These are phyloP conservation scores for Struthidea cinerea DNA, from an alignment of 2,113 vertebrate species.

Conservation along the genomic window DNA sequence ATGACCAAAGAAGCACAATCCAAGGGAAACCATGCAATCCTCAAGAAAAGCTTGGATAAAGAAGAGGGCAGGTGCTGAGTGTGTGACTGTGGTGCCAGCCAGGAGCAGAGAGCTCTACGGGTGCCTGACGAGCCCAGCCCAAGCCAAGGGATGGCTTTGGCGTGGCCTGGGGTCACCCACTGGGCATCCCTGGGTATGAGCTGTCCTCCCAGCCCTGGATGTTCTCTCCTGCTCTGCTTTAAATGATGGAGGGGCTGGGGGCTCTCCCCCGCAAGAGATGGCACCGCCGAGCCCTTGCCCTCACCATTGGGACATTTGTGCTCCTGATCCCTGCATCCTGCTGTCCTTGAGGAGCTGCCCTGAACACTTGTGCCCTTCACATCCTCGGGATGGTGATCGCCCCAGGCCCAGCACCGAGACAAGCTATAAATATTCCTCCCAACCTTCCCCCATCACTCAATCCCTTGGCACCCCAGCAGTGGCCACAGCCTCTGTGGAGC, in stretches of 20 bases:
- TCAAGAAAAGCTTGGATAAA: not conserved
- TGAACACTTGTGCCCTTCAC: not conserved
- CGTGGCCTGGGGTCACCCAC: not conserved
- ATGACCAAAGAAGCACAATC: not conserved
- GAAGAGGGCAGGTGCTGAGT: not conserved
- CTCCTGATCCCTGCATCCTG: not conserved
- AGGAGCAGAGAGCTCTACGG: not conserved
- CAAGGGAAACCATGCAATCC: fast-evolving
- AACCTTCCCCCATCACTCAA: not conserved
- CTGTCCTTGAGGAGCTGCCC: not conserved
- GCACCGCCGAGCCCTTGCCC: not conserved
- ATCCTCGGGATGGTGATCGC: fast-evolving
- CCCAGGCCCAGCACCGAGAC: not conserved
- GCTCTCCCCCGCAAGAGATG: fast-evolving
- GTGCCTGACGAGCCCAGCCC: not conserved
- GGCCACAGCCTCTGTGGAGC: not conserved
- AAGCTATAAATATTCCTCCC: slow-evolving; percentile 21
- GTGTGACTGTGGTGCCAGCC: not conserved
- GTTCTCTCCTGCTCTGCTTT: not conserved
- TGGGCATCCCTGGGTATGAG: not conserved
- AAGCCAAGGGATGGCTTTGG: not conserved
- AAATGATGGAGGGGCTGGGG: not conserved
- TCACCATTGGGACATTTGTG: fast-evolving
- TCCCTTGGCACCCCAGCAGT: not conserved
- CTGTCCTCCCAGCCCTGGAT: not conserved